Percentiles rank a stretch among this genome's conserved stretches.
Evolutionary conservation across 2,797 vertebrate genomes (phyloP).

Genomic region (Natrix natrix): DNA sequence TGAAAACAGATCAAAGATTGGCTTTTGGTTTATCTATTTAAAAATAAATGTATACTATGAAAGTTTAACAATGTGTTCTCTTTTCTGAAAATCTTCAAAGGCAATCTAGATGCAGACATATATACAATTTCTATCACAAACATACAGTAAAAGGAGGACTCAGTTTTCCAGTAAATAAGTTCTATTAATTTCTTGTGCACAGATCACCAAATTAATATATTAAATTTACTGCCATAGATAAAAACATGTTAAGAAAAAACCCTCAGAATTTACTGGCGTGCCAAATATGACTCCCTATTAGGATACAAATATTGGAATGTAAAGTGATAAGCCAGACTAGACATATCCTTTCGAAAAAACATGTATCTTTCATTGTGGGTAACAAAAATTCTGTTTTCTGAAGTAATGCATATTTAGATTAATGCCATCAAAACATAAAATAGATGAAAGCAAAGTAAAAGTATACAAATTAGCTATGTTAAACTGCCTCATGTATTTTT

Average conservation of each 20-base stretch:
- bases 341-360: neutral
- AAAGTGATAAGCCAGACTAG: neutral
- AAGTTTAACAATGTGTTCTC: neutral
- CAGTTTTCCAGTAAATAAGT: neutral
- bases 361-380: neutral
- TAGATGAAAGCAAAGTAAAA: neutral
- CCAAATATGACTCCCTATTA: neutral
- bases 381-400: neutral
- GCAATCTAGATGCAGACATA: neutral
- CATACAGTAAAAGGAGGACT: neutral
- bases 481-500: neutral
- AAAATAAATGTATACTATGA: neutral
- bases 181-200: neutral
- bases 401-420: neutral
- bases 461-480: neutral
- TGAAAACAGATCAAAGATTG: neutral
- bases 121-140: neutral
- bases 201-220: neutral
- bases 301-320: too few relatives aligned
- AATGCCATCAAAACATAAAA: neutral
- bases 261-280: neutral
- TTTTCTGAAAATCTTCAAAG: neutral
- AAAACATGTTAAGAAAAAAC: neutral
- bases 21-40: neutral
- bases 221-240: neutral